phyloP scores from a whole-genome alignment of 1,140 invertebrate genomes.

The Agraylea sexmaculata region DNA sequence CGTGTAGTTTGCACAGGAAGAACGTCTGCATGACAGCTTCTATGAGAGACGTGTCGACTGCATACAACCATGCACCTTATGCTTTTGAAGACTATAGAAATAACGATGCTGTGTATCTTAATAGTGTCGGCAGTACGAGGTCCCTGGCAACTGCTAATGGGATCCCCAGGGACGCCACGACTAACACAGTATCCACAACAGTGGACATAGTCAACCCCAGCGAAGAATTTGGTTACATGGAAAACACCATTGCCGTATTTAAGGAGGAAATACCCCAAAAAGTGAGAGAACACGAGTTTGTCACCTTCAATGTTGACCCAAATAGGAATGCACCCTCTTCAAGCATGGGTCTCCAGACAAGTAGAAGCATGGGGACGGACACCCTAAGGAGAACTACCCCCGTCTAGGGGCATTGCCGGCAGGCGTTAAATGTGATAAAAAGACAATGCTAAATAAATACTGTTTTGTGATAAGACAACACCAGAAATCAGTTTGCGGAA shows the following conservation, averaged over 20 bases:
- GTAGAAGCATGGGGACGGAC: constrained; percentile 21
- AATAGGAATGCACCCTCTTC: constrained; percentile 19
- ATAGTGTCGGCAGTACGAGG: constrained; percentile 17
- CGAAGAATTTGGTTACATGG: constrained; percentile 16
- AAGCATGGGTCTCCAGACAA: constrained; percentile 22
- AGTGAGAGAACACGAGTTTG: constrained; percentile 29
- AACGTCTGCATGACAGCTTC: constrained; percentile 38
- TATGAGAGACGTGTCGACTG: constrained; percentile 43
- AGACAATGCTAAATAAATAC: too few species aligned
- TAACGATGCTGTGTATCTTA: constrained; percentile 29
- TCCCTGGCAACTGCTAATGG: constrained; percentile 14
- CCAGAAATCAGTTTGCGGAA: too few species aligned
- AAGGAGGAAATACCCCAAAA: constrained; percentile 29
- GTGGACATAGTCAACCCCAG: constrained; percentile 26
- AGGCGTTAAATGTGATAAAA: too few species aligned
- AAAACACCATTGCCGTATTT: constrained; percentile 24
- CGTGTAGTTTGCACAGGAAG: constrained; percentile 32
- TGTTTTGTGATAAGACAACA: too few species aligned
- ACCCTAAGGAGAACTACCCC: constrained; percentile 31
- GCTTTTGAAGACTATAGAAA: constrained; percentile 39
- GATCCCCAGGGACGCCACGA: constrained; percentile 29
- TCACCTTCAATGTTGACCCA: constrained; percentile 32
- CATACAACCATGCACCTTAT: too few species aligned
- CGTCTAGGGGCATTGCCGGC: constrained; percentile 25
- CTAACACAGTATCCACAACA: constrained; percentile 31